Conservation (phyloP, 2,888 invertebrate genomes). For the Sarcophaga rosellei region DNA sequence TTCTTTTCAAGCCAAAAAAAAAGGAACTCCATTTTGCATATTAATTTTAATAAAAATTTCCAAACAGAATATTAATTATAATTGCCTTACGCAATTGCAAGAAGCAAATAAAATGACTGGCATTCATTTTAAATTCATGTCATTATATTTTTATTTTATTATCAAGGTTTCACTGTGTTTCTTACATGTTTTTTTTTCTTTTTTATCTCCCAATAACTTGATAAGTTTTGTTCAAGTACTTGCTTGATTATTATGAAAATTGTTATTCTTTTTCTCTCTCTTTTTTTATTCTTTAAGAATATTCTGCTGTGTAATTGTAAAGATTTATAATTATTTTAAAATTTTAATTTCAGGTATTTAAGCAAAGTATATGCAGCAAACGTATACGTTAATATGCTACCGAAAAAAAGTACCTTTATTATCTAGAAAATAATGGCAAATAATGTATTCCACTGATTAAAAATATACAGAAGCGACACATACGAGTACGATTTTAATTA, state of each 20-base stretch:
- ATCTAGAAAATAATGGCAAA: slow-evolving; percentile 16
- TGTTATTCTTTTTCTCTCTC: background rate
- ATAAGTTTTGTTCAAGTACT: slow-evolving; percentile 24
- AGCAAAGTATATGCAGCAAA: background rate
- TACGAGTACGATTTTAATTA: slow-evolving; percentile 3
- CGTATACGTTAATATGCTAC: background rate
- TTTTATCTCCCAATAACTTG: slow-evolving; percentile 18
- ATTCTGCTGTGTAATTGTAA: slow-evolving; percentile 21
- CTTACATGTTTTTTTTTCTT: background rate
- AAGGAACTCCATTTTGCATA: background rate
- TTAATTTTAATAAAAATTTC: background rate
- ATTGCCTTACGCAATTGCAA: background rate
- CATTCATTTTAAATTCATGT: background rate
- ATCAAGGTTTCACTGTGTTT: slow-evolving; percentile 9
- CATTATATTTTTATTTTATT: background rate
- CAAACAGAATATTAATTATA: background rate
- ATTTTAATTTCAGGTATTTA: slow-evolving; percentile 15
- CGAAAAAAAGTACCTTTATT: slow-evolving; percentile 27
- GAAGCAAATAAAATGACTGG: background rate
- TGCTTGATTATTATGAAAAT: slow-evolving; percentile 14
- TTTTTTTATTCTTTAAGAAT: slow-evolving; percentile 7
- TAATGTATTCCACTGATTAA: slow-evolving; percentile 4
- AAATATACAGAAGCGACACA: background rate
- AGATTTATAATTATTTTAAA: slow-evolving; percentile 23
- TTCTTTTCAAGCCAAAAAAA: background rate